A percentile compares a stretch with the other conserved stretches of the same genome.
These are phyloP conservation scores for Chaenogobius annularis DNA, from an alignment of 2,113 vertebrate species.

Conservation along the genomic window DNA sequence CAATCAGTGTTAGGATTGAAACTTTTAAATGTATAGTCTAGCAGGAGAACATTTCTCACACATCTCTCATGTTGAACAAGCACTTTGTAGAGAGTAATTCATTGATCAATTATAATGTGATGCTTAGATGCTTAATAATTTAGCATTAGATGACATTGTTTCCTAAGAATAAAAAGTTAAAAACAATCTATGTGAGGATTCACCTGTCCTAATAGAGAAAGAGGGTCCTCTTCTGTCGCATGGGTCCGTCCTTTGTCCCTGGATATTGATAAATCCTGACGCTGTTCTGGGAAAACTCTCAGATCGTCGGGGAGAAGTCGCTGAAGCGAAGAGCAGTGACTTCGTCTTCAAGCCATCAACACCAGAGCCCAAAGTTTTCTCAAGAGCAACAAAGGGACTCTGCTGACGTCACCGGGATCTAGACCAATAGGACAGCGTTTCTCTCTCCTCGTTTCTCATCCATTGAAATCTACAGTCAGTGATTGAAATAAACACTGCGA, in stretches of 20 bases:
- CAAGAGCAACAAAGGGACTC: conserved; percentile 2
- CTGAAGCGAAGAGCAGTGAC: background rate
- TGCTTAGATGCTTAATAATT: background rate
- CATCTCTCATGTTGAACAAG: no score
- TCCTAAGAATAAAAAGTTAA: background rate
- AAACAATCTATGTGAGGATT: background rate
- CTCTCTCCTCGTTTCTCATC: background rate
- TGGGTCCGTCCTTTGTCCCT: conserved; percentile 32
- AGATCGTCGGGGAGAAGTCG: background rate
- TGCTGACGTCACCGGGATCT: conserved; percentile 29
- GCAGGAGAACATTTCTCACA: no score
- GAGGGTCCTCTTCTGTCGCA: conserved; percentile 33
- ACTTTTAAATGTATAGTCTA: no score
- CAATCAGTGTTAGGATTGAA: no score
- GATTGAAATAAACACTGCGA: no score
- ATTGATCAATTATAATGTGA: no score
- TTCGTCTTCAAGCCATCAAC: conserved; percentile 1
- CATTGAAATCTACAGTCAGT: background rate
- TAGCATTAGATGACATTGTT: background rate
- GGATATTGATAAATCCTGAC: conserved; percentile 12
- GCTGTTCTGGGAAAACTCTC: background rate
- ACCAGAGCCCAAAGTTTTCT: conserved; percentile 8
- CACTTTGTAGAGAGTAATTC: no score
- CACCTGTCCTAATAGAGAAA: conserved; percentile 52
- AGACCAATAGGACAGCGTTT: conserved; percentile 26